These are phyloP conservation scores for Sthenelais limicola DNA, from an alignment of 2,888 invertebrate genomes.

Conservation along the genomic window DNA sequence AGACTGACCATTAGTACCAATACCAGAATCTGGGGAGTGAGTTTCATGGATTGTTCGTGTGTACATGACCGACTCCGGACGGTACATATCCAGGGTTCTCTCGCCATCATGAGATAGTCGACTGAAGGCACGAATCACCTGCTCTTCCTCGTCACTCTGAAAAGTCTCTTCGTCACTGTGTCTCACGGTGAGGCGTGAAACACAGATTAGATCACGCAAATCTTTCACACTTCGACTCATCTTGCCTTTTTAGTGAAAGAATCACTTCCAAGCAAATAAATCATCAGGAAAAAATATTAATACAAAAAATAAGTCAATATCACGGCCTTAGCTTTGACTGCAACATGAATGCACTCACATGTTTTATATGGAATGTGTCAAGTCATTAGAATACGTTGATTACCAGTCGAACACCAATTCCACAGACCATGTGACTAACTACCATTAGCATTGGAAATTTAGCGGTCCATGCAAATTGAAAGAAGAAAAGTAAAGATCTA, in stretches of 20 bases:
- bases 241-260: not conserved
- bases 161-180: constrained; percentile 62
- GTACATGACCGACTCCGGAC: constrained; percentile 43
- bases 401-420: not conserved
- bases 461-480: constrained; percentile 24
- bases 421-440: not conserved
- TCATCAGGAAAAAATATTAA: no score
- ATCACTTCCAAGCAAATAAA: not conserved
- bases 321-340: constrained; percentile 33
- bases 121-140: constrained; percentile 23
- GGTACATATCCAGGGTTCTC: not conserved
- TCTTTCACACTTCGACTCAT: constrained; percentile 70
- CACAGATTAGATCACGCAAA: constrained; percentile 70
- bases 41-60: not conserved
- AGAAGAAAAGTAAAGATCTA: constrained; percentile 18
- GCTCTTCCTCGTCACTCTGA: constrained; percentile 55
- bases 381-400: constrained; percentile 10
- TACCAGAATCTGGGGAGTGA: constrained; percentile 64
- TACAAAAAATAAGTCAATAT: no score
- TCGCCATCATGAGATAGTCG: constrained; percentile 38
- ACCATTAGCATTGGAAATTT: constrained; percentile 7
- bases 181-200: constrained; percentile 67
- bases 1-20: constrained; percentile 59
- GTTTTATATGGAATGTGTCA: not conserved
- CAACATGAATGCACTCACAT: not conserved